phyloP scores from a whole-genome alignment of 2,113 vertebrate genomes.

The Leucopsar rothschildi region DNA sequence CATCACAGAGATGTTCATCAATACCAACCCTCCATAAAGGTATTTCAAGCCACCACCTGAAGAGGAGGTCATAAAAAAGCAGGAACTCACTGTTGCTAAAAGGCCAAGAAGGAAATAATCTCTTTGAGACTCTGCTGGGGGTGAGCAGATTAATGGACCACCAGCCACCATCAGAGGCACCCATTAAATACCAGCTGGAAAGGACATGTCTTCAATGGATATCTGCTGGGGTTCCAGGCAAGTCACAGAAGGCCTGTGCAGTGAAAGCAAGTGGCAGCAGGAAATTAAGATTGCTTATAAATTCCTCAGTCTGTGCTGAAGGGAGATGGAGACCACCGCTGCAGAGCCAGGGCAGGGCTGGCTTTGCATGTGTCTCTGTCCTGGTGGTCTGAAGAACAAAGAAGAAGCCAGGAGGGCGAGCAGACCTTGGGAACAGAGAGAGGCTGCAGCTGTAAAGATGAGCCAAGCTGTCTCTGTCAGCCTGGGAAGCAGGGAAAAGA shows the following conservation, averaged over 20 bases:
- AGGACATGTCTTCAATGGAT: neutral
- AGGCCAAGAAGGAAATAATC: neutral
- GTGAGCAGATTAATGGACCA: neutral
- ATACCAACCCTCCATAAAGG: neutral
- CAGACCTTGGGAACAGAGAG: conserved; percentile 35
- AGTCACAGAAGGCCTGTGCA: neutral
- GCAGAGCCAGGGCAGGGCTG: neutral
- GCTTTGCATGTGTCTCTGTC: neutral
- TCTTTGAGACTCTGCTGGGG: neutral
- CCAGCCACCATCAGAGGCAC: neutral
- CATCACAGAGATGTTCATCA: neutral
- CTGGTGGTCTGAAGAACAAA: conserved; percentile 53
- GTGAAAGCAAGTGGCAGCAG: neutral
- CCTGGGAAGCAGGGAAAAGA: neutral
- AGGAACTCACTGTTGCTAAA: neutral
- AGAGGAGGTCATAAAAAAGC: neutral
- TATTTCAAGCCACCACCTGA: neutral
- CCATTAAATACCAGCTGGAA: neutral
- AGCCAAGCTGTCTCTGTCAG: neutral
- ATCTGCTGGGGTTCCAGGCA: neutral
- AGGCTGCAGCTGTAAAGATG: neutral
- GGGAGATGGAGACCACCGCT: neutral
- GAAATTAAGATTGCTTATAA: neutral
- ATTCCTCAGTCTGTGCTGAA: neutral
- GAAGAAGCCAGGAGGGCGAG: neutral